A percentile compares a stretch with the other conserved stretches of the same genome.
Evolutionary conservation across 2,113 vertebrate species (phyloP).

Genomic region (Rhagologus leucostigma): DNA sequence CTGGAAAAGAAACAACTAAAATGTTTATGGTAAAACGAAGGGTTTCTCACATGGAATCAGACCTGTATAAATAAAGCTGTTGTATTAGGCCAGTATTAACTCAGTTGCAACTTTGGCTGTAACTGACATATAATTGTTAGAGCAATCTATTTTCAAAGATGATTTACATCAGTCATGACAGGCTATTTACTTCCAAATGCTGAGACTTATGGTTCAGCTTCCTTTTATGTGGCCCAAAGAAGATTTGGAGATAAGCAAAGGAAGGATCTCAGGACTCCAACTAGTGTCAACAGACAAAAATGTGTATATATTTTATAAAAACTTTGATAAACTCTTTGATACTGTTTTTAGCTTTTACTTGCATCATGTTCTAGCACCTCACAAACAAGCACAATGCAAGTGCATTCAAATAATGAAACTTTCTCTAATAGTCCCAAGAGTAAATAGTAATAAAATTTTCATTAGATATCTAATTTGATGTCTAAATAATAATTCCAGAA

Average conservation of each 20-base stretch:
- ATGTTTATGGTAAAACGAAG: background rate
- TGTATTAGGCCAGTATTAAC: background rate
- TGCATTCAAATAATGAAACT: background rate
- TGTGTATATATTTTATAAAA: background rate
- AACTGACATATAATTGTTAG: background rate
- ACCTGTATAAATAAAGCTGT: background rate
- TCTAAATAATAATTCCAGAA: background rate
- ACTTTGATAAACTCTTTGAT: background rate
- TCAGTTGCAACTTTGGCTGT: background rate
- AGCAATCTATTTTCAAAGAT: background rate
- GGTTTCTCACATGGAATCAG: background rate
- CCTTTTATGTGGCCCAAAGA: background rate
- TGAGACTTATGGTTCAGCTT: background rate
- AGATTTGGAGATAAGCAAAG: background rate
- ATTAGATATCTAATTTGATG: background rate
- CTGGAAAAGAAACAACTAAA: background rate
- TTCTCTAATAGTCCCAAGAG: background rate
- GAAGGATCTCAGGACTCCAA: background rate
- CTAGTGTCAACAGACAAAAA: background rate
- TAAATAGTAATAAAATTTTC: background rate
- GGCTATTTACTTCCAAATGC: background rate
- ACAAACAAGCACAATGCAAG: background rate
- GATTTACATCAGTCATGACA: background rate
- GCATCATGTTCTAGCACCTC: background rate
- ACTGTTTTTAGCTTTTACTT: background rate